phyloP scores from a whole-genome alignment of 2,113 vertebrate species.

The Paramisgurnus dabryanus region DNA sequence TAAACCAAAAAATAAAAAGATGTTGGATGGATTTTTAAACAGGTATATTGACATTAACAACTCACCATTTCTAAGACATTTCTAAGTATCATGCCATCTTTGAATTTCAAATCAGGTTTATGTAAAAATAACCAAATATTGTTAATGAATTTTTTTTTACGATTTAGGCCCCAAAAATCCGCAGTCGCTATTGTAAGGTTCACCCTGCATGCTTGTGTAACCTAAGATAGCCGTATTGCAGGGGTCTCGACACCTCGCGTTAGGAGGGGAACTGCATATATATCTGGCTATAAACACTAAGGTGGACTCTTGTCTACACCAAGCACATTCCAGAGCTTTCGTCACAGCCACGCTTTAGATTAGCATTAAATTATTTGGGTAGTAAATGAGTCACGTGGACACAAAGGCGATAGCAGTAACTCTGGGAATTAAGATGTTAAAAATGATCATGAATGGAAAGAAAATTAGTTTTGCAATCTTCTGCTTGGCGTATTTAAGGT shows the following conservation, averaged over 20 bases:
- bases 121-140: too few species aligned
- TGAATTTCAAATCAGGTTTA: not conserved
- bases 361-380: constrained; percentile 64
- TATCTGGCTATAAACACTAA: constrained; percentile 70
- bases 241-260: constrained; percentile 70
- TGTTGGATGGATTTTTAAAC: too few species aligned
- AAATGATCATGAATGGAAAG: constrained; percentile 52
- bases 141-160: not conserved
- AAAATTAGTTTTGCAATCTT: constrained; percentile 32
- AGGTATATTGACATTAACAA: too few species aligned
- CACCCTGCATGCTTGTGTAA: constrained; percentile 71
- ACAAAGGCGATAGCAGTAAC: constrained; percentile 54
- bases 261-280: constrained; percentile 72
- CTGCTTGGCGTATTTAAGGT: not conserved
- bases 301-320: constrained; percentile 71
- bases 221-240: constrained; percentile 69
- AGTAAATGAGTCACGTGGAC: constrained; percentile 55
- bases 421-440: constrained; percentile 56
- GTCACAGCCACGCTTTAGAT: constrained; percentile 77
- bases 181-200: constrained; percentile 18
- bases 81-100: not conserved
- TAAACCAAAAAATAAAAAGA: too few species aligned
- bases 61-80: too few species aligned
- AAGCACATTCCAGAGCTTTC: constrained; percentile 77
- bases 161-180: not conserved